A percentile compares a stretch with the other conserved stretches of the same genome.
Evolutionary conservation across 2,888 invertebrate genomes (phyloP).

Genomic region (Sinhomidia bicolor): DNA sequence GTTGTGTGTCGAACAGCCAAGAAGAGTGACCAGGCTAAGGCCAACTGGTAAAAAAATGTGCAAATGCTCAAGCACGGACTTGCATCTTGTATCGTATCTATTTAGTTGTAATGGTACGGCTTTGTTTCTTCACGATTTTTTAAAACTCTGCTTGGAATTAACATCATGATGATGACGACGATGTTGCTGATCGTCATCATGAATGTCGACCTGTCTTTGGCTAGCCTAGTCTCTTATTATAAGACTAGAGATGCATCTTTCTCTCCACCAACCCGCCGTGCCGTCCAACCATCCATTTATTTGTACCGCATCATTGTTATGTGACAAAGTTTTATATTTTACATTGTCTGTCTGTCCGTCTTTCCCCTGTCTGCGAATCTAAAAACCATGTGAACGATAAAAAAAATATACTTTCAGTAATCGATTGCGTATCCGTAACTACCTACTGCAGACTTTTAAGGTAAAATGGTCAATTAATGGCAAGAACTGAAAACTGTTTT

Average conservation of each 20-base stretch:
- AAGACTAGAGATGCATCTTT: no score
- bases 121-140: conserved; percentile 62
- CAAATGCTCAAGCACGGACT: conserved; percentile 31
- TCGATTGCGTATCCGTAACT: no score
- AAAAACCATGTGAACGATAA: no score
- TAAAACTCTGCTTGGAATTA: conserved; percentile 57
- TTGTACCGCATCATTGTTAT: conserved; percentile 21
- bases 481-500: no score
- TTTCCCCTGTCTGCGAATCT: no score
- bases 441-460: no score
- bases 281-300: not conserved
- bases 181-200: conserved; percentile 35
- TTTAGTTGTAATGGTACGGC: not conserved
- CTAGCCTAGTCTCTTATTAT: not conserved
- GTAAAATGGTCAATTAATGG: no score
- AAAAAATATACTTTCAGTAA: no score
- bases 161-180: conserved; percentile 13
- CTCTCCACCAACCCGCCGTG: not conserved
- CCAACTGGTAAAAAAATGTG: conserved; percentile 51
- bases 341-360: no score
- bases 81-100: not conserved
- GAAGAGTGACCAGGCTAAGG: conserved; percentile 59
- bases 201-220: conserved; percentile 51
- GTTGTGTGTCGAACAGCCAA: conserved; percentile 62
- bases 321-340: no score